phyloP scores from a whole-genome alignment of 2,797 vertebrate genomes.

The Enteromius anoplus region DNA sequence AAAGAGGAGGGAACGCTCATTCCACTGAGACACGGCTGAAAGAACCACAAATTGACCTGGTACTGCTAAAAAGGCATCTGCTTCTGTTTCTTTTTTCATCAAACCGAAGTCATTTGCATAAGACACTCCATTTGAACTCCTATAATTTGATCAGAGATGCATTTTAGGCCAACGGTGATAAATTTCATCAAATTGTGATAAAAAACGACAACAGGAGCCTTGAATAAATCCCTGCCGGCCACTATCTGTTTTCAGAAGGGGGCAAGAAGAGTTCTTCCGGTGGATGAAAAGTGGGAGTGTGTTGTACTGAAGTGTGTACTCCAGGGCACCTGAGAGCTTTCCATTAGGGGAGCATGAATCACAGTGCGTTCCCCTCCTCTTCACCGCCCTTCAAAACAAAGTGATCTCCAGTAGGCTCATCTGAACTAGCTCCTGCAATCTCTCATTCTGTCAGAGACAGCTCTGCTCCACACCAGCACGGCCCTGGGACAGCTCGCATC shows the following conservation, averaged over 20 bases:
- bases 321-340: constrained; percentile 53
- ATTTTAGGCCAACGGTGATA: constrained; percentile 21
- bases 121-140: constrained; percentile 28
- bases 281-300: constrained; percentile 23
- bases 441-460: constrained; percentile 50
- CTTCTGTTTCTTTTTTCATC: not conserved
- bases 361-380: constrained; percentile 46
- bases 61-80: constrained; percentile 14
- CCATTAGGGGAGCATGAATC: constrained; percentile 49
- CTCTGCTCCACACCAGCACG: constrained; percentile 30
- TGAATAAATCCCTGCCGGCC: not conserved
- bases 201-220: constrained; percentile 16
- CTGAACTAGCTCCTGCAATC: constrained; percentile 47
- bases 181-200: constrained; percentile 23
- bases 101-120: constrained; percentile 4
- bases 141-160: constrained; percentile 28
- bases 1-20: not conserved
- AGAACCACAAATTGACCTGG: constrained; percentile 36
- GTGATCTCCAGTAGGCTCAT: constrained; percentile 56
- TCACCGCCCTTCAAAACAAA: constrained; percentile 55
- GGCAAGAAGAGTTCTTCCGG: constrained; percentile 5
- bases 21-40: constrained; percentile 35
- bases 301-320: constrained; percentile 46
- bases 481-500: constrained; percentile 53
- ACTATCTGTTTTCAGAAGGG: constrained; percentile 4